Evolutionary conservation across 1,140 invertebrate genomes (phyloP).

Genomic region (Vanessa atalanta): DNA sequence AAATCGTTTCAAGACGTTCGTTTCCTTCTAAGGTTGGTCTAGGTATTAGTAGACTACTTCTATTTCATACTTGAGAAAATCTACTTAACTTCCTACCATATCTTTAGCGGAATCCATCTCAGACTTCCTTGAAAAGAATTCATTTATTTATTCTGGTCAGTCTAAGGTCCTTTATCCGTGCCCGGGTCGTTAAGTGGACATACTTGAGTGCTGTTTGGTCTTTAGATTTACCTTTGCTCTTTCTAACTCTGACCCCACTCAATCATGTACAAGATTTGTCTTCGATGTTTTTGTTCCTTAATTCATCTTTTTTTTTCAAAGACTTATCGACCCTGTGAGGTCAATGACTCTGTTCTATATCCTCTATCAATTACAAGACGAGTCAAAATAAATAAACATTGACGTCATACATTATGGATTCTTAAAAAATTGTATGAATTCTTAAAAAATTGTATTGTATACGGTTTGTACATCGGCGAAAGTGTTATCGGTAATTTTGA

Average conservation of each 20-base stretch:
- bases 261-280: constrained; percentile 54
- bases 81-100: constrained; percentile 29
- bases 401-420: too few relatives aligned
- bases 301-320: constrained; percentile 13
- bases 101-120: constrained; percentile 37
- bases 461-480: too few relatives aligned
- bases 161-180: constrained; percentile 60
- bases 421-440: too few relatives aligned
- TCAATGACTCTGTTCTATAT: too few relatives aligned
- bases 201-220: constrained; percentile 74
- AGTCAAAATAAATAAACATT: too few relatives aligned
- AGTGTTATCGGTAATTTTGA: not conserved
- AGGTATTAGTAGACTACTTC: constrained; percentile 6
- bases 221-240: constrained; percentile 75
- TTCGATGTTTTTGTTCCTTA: constrained; percentile 34
- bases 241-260: constrained; percentile 62
- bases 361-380: too few relatives aligned
- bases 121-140: constrained; percentile 49
- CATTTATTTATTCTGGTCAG: constrained; percentile 69
- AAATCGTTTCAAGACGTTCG: too few relatives aligned
- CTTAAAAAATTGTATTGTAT: too few relatives aligned
- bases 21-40: too few relatives aligned
- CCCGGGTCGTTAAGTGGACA: constrained; percentile 69
- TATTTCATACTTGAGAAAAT: constrained; percentile 39
- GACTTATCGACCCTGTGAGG: too few relatives aligned